Conservation (phyloP, 2,888 invertebrate genomes). For the Leptura quadrifasciata region DNA sequence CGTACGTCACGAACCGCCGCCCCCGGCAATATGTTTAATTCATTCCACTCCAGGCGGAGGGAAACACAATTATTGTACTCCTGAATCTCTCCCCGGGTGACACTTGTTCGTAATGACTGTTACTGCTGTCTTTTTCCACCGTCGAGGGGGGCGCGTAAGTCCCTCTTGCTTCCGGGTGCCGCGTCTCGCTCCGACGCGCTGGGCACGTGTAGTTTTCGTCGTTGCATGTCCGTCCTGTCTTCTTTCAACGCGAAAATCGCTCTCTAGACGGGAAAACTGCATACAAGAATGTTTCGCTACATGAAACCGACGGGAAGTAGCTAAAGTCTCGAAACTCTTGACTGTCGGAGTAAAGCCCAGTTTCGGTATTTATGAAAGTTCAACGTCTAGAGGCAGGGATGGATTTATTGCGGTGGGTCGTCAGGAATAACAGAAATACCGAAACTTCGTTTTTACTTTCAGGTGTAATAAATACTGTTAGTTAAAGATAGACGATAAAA, state of each 20-base stretch:
- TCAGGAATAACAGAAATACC: background rate
- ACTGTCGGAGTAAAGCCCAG: conserved; percentile 14
- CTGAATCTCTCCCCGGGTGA: conserved; percentile 76
- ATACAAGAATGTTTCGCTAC: conserved; percentile 39
- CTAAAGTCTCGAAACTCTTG: conserved; percentile 18
- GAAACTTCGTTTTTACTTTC: background rate
- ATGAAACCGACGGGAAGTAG: conserved; percentile 29
- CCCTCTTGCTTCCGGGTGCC: background rate
- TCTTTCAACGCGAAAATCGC: conserved; percentile 40
- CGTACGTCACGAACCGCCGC: conserved; percentile 12
- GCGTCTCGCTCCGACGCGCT: conserved; percentile 15
- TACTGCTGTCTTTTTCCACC: conserved; percentile 57
- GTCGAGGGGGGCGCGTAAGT: background rate
- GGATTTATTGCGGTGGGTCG: background rate
- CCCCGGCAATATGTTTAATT: conserved; percentile 69
- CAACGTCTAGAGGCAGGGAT: background rate
- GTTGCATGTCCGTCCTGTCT: conserved; percentile 21
- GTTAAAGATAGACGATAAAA: too few relatives aligned
- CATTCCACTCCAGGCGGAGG: conserved; percentile 63
- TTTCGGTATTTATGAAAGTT: conserved; percentile 18
- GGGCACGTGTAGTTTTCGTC: conserved; percentile 13
- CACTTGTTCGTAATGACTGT: conserved; percentile 80
- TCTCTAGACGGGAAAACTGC: conserved; percentile 39
- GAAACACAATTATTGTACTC: conserved; percentile 74
- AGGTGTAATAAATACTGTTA: too few relatives aligned